Conservation (phyloP, 2,888 invertebrate species). For the Tetropium fuscum region DNA sequence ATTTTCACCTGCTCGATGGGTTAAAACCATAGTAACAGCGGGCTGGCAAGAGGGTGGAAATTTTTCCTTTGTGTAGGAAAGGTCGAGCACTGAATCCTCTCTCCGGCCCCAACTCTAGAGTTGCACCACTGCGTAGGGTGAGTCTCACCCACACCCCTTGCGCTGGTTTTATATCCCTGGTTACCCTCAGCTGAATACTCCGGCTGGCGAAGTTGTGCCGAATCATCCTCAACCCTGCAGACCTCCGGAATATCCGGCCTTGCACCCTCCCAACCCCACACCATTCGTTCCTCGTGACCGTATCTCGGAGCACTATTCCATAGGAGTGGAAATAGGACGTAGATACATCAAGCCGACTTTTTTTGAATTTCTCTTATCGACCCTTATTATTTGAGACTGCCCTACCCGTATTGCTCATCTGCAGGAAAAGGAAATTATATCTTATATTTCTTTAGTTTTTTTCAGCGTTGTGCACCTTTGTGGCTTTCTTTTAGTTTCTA, state of each 20-base stretch:
- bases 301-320: slow-evolving; percentile 52
- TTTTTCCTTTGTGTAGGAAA: slow-evolving; percentile 56
- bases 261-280: slow-evolving; percentile 48
- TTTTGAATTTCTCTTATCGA: too few relatives aligned
- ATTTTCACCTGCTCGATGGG: slow-evolving; percentile 48
- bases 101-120: slow-evolving; percentile 30
- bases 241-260: slow-evolving; percentile 61
- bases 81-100: slow-evolving; percentile 50
- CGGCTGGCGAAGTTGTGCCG: slow-evolving; percentile 63
- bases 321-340: slow-evolving; percentile 42
- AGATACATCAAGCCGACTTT: too few relatives aligned
- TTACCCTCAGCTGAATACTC: slow-evolving; percentile 61
- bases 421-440: too few relatives aligned
- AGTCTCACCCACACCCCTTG: slow-evolving; percentile 44
- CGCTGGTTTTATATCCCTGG: slow-evolving; percentile 61
- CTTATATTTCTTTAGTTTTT: too few relatives aligned
- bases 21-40: slow-evolving; percentile 55
- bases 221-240: slow-evolving; percentile 65
- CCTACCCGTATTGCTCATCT: too few relatives aligned
- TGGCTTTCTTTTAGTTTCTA: too few relatives aligned
- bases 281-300: slow-evolving; percentile 51
- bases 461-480: too few relatives aligned
- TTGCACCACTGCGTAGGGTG: slow-evolving; percentile 35
- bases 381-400: too few relatives aligned
- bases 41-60: slow-evolving; percentile 43